A percentile compares a stretch with the other conserved stretches of the same genome.
Conservation (phyloP, 2,888 invertebrate species). For the Drosophila mayaguana region DNA sequence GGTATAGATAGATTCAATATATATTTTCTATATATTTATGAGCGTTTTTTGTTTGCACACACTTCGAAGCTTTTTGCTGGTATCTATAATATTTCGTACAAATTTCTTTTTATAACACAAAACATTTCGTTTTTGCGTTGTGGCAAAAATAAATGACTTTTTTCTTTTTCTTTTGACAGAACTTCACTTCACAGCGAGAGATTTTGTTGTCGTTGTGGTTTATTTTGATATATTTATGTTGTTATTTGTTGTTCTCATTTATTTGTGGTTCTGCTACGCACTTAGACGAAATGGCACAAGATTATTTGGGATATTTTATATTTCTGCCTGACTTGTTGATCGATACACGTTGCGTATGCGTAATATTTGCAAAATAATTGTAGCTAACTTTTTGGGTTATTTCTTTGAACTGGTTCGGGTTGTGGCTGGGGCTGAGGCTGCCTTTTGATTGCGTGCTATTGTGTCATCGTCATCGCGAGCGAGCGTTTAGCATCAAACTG, state of each 20-base stretch:
- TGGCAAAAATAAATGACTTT: slow-evolving; percentile 38
- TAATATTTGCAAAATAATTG: slow-evolving; percentile 59
- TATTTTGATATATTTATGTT: slow-evolving; percentile 19
- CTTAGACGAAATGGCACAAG: slow-evolving; percentile 62
- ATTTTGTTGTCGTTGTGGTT: slow-evolving; percentile 17
- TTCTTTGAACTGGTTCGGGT: neutral
- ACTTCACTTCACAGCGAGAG: slow-evolving; percentile 66
- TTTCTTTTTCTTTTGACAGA: slow-evolving; percentile 29
- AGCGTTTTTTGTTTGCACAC: slow-evolving; percentile 19
- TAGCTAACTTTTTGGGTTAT: slow-evolving; percentile 12
- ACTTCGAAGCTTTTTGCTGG: slow-evolving; percentile 27
- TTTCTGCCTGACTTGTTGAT: slow-evolving; percentile 37
- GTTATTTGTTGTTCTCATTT: slow-evolving; percentile 6
- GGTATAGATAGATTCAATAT: neutral
- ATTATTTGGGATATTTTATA: slow-evolving; percentile 42
- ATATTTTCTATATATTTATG: slow-evolving; percentile 10
- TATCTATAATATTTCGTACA: slow-evolving; percentile 43
- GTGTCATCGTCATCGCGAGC: slow-evolving; percentile 73
- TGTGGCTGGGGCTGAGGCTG: slow-evolving; percentile 16
- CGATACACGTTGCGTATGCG: slow-evolving; percentile 67
- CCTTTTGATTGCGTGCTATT: slow-evolving; percentile 64
- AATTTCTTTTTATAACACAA: slow-evolving; percentile 49
- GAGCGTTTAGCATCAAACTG: slow-evolving; percentile 79
- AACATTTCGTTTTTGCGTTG: slow-evolving; percentile 55
- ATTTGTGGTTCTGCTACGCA: slow-evolving; percentile 42